phyloP scores from a whole-genome alignment of 2,113 vertebrate species.

The Vulpes lagopus region DNA sequence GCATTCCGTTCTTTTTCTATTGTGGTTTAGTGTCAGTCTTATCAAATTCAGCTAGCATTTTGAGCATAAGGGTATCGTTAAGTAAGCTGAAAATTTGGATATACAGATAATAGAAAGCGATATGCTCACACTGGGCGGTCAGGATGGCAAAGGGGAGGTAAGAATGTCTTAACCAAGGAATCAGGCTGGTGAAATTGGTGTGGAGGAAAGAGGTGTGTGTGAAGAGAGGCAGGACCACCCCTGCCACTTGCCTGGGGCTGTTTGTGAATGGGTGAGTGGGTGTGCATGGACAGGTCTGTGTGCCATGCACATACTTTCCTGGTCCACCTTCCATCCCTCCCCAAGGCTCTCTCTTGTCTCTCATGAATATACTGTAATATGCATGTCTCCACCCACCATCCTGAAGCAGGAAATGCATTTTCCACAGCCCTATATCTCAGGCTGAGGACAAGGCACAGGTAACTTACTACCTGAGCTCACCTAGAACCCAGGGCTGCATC shows the following conservation, averaged over 20 bases:
- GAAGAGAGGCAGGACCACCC: not conserved
- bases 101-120: not conserved
- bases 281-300: not conserved
- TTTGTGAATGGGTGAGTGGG: not conserved
- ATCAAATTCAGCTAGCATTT: not conserved
- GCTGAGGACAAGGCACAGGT: not conserved
- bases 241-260: not conserved
- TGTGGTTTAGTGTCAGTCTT: not conserved
- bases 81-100: not conserved
- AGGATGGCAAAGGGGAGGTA: not conserved
- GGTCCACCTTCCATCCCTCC: not conserved
- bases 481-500: rapidly evolving
- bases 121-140: not conserved
- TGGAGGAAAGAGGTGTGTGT: not conserved
- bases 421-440: not conserved
- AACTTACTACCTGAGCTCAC: not conserved
- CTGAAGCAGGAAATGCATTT: not conserved
- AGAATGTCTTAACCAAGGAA: not conserved
- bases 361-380: not conserved
- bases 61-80: not conserved
- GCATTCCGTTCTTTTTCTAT: not conserved
- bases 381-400: not conserved
- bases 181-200: not conserved
- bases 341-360: not conserved
- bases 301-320: too few species aligned